phyloP scores from a whole-genome alignment of 1,140 invertebrate species.

The Antheraea mylitta region DNA sequence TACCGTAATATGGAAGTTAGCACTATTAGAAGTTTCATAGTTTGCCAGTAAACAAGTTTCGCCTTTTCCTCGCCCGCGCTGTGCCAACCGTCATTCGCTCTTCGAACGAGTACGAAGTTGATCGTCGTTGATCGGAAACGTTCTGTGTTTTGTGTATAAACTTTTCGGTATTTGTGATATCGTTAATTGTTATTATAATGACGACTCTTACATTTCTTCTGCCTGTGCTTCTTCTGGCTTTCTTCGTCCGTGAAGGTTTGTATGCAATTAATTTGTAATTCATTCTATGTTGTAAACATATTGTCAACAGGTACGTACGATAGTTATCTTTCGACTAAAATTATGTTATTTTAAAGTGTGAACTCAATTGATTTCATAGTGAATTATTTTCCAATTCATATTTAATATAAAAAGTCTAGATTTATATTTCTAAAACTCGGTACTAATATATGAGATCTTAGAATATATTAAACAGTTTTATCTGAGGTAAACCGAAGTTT shows the following conservation, averaged over 20 bases:
- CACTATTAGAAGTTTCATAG: too few relatives aligned
- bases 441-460: too few relatives aligned
- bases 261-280: constrained; percentile 13
- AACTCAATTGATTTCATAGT: too few relatives aligned
- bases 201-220: constrained; percentile 54
- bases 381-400: too few relatives aligned
- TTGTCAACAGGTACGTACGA: too few relatives aligned
- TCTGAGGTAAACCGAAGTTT: too few relatives aligned
- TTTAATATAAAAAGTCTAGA: too few relatives aligned
- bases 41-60: background rate
- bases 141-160: constrained; percentile 15
- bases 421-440: too few relatives aligned
- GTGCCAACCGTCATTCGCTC: constrained; percentile 26
- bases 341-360: too few relatives aligned
- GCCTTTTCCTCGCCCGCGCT: background rate
- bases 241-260: constrained; percentile 58
- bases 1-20: background rate
- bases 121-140: constrained; percentile 7
- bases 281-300: too few relatives aligned
- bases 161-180: constrained; percentile 6
- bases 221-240: constrained; percentile 51
- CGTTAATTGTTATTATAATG: constrained; percentile 44
- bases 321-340: too few relatives aligned
- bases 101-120: constrained; percentile 17
- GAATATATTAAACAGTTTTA: too few relatives aligned